Conservation (phyloP, 2,113 vertebrate species). For the Prolemur simus region DNA sequence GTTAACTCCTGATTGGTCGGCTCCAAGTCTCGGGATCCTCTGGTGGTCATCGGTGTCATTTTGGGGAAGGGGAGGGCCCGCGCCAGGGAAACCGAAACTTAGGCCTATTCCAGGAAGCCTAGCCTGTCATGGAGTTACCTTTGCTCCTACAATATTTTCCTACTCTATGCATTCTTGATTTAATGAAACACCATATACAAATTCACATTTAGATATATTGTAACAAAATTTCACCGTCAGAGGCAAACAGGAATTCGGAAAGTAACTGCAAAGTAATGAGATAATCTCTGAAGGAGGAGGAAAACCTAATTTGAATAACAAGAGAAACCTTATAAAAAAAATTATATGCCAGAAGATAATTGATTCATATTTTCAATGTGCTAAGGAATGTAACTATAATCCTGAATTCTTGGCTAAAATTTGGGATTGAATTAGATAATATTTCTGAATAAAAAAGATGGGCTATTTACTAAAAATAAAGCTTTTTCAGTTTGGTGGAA, state of each 20-base stretch:
- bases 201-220: not conserved
- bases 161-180: no score
- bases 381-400: not conserved
- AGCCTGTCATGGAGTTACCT: no score
- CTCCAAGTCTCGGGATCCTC: no score
- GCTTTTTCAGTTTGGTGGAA: not conserved
- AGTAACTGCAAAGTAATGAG: not conserved
- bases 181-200: no score
- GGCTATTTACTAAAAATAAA: not conserved
- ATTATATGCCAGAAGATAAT: not conserved
- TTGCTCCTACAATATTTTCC: no score
- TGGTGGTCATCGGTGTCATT: no score
- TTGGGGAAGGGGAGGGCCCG: no score
- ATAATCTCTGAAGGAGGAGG: not conserved
- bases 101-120: no score
- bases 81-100: no score
- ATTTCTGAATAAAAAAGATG: not conserved
- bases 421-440: not conserved
- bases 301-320: not conserved
- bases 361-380: not conserved
- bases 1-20: no score
- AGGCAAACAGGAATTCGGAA: not conserved
- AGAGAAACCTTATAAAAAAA: not conserved
- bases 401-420: not conserved
- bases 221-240: not conserved